Evolutionary conservation across 2,113 vertebrate genomes (phyloP).

Genomic region (Clarias batrachus): DNA sequence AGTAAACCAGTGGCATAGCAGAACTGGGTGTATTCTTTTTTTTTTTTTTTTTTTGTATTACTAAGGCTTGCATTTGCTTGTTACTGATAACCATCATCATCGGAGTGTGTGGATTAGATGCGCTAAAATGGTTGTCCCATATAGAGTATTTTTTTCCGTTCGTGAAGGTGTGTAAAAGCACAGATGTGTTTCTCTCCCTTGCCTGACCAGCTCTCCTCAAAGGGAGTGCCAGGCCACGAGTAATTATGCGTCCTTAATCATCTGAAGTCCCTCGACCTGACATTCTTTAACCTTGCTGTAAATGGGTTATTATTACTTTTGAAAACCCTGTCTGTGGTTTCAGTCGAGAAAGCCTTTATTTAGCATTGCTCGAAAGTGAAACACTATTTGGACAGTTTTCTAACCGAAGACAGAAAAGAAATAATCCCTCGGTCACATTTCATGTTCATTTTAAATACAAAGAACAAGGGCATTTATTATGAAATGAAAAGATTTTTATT

Average conservation of each 20-base stretch:
- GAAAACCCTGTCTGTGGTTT: constrained; percentile 43
- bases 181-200: constrained; percentile 1
- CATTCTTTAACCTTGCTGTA: constrained; percentile 48
- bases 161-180: not conserved
- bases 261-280: constrained; percentile 61
- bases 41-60: not conserved
- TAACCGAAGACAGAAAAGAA: not conserved
- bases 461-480: not conserved
- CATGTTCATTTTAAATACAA: not conserved
- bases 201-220: constrained; percentile 58
- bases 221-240: constrained; percentile 59
- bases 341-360: constrained; percentile 38
- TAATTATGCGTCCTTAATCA: constrained; percentile 71
- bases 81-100: not conserved
- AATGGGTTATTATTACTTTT: constrained; percentile 54
- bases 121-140: not conserved
- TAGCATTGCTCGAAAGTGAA: constrained; percentile 38
- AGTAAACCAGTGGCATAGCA: not conserved
- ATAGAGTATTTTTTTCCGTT: not conserved
- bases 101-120: not conserved
- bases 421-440: not conserved
- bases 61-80: not conserved
- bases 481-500: not conserved
- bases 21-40: not conserved
- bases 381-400: constrained; percentile 4